Evolutionary conservation across 2,113 vertebrate genomes (phyloP).

Genomic region (Natator depressus): DNA sequence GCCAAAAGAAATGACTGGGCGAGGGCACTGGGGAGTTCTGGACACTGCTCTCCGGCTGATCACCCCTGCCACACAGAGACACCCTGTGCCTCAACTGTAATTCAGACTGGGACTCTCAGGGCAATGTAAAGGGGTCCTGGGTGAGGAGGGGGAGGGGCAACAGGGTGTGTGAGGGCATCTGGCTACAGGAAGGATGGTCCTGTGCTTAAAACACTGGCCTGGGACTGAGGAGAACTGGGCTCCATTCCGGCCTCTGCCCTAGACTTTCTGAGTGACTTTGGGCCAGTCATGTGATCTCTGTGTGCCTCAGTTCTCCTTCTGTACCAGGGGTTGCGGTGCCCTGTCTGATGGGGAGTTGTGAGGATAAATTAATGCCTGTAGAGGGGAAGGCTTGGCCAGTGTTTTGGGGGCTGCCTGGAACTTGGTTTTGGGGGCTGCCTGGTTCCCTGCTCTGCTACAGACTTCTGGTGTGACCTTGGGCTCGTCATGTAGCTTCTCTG

Average conservation of each 20-base stretch:
- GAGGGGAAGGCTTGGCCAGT: too few species aligned
- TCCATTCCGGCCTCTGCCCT: not conserved
- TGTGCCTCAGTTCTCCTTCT: not conserved
- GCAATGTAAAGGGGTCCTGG: not conserved
- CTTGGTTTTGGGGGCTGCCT: too few species aligned
- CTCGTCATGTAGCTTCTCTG: not conserved
- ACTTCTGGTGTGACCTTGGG: not conserved
- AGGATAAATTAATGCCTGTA: too few species aligned
- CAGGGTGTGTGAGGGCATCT: not conserved
- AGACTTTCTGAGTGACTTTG: not conserved
- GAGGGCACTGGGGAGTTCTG: not conserved
- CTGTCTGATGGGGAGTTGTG: not conserved
- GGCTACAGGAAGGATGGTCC: not conserved
- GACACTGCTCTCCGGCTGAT: too few species aligned
- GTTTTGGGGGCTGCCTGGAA: too few species aligned
- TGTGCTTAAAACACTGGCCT: not conserved
- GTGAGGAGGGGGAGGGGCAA: not conserved
- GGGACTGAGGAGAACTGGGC: not conserved
- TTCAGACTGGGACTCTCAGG: rapidly evolving
- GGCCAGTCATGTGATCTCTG: not conserved
- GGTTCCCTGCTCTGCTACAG: too few species aligned
- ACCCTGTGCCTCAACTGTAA: not conserved
- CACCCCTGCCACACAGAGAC: not conserved
- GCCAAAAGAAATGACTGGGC: not conserved
- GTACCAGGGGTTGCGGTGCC: not conserved